Conservation (phyloP, 2,888 invertebrate genomes). For the Oscheius sp. region DNA sequence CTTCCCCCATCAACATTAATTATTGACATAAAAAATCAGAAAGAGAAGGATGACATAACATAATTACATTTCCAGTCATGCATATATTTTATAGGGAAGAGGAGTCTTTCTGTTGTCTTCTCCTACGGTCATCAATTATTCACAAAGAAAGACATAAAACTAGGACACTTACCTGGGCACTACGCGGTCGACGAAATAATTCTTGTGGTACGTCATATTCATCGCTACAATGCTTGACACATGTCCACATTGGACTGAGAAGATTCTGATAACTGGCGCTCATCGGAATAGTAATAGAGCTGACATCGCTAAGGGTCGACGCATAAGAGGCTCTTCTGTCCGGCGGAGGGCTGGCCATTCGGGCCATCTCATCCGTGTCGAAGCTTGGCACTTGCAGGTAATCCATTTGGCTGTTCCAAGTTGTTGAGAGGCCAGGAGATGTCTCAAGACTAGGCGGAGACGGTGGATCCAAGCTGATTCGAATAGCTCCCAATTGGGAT, state of each 20-base stretch:
- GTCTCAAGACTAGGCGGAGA: conserved; percentile 45
- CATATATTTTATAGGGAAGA: too few species aligned
- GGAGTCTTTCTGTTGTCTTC: too few species aligned
- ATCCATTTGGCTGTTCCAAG: conserved; percentile 40
- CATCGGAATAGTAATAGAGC: conserved; percentile 62
- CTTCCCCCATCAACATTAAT: too few species aligned
- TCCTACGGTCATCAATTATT: neutral
- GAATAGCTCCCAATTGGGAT: conserved; percentile 64
- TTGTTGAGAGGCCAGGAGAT: conserved; percentile 32
- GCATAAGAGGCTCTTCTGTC: conserved; percentile 63
- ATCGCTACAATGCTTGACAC: conserved; percentile 52
- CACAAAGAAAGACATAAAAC: neutral
- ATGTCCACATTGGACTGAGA: conserved; percentile 66
- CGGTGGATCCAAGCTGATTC: conserved; percentile 66
- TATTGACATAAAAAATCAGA: neutral
- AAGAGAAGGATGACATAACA: too few species aligned
- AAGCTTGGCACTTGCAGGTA: conserved; percentile 43
- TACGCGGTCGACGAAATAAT: conserved; percentile 56
- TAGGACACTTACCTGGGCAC: conserved; percentile 57
- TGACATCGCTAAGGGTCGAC: conserved; percentile 64
- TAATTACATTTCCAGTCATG: too few species aligned
- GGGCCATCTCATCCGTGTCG: conserved; percentile 33
- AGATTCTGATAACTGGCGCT: conserved; percentile 66
- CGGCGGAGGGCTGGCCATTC: conserved; percentile 64
- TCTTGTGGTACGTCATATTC: conserved; percentile 62